phyloP scores from a whole-genome alignment of 2,888 invertebrate species.

The Chrysotoxum bicinctum region DNA sequence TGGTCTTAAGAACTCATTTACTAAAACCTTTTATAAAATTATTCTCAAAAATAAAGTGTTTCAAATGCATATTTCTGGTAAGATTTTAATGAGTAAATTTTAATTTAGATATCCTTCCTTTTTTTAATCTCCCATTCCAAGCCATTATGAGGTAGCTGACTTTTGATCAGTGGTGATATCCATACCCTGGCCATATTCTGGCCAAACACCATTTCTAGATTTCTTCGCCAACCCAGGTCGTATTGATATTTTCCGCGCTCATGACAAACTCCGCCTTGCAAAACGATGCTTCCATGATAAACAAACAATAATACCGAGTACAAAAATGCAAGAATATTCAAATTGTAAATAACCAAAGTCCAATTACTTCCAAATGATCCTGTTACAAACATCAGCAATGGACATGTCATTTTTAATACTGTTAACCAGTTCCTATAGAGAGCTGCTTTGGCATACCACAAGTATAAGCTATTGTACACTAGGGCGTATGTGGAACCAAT shows the following conservation, averaged over 20 bases:
- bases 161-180: conserved; percentile 89
- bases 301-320: conserved; percentile 87
- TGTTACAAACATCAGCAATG: conserved; percentile 87
- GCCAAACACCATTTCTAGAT: conserved; percentile 90
- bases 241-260: conserved; percentile 84
- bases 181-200: conserved; percentile 89
- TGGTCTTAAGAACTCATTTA: too few species aligned
- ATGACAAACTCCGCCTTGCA: conserved; percentile 86
- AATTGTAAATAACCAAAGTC: conserved; percentile 87
- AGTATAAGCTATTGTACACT: conserved; percentile 87
- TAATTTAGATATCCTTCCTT: background rate
- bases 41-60: too few species aligned
- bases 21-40: too few species aligned
- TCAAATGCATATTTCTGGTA: too few species aligned
- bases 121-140: conserved; percentile 82
- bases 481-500: conserved; percentile 87
- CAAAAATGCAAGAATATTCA: conserved; percentile 86
- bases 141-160: conserved; percentile 90
- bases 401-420: conserved; percentile 87
- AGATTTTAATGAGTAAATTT: background rate
- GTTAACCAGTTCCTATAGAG: conserved; percentile 82
- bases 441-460: conserved; percentile 81
- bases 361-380: conserved; percentile 86
- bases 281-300: conserved; percentile 87
- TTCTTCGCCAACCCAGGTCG: conserved; percentile 87